A percentile compares a stretch with the other conserved stretches of the same genome.
phyloP scores from a whole-genome alignment of 1,140 invertebrate genomes.

The Pseudomyrmex dendroicus region DNA sequence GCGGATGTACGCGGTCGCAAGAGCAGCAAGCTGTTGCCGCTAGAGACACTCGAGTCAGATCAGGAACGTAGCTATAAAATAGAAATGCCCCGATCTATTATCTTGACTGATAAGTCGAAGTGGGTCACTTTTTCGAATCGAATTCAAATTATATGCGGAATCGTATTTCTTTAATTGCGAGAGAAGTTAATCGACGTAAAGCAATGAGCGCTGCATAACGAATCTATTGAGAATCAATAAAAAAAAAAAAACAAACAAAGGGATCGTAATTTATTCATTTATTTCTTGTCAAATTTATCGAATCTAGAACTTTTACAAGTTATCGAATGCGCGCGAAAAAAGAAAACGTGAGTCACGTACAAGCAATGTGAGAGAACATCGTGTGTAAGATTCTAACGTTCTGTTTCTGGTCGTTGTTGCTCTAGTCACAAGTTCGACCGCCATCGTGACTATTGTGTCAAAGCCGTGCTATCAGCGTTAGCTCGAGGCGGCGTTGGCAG shows the following conservation, averaged over 20 bases:
- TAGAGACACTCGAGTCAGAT: constrained; percentile 48
- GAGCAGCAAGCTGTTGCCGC: constrained; percentile 64
- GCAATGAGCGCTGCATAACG: no score
- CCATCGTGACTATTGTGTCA: neutral
- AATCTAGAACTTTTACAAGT: neutral
- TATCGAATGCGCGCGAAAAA: no score
- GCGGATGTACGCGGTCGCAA: constrained; percentile 72
- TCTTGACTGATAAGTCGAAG: constrained; percentile 1
- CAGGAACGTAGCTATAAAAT: constrained; percentile 43
- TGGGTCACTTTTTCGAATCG: neutral
- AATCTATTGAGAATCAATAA: neutral
- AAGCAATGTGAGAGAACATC: neutral
- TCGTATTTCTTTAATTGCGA: neutral
- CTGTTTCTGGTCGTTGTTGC: neutral
- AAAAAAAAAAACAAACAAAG: neutral
- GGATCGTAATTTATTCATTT: neutral
- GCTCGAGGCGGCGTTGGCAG: constrained; percentile 35
- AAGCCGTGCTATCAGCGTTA: constrained; percentile 11
- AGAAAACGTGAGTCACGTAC: no score
- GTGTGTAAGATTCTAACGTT: neutral
- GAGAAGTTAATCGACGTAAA: no score
- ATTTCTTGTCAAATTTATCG: neutral
- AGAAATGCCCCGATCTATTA: neutral
- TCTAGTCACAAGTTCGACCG: neutral
- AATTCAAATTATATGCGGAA: constrained; percentile 10